A percentile compares a stretch with the other conserved stretches of the same genome.
Evolutionary conservation across 2,888 invertebrate genomes (phyloP).

Genomic region (Muschampia plurimacula): DNA sequence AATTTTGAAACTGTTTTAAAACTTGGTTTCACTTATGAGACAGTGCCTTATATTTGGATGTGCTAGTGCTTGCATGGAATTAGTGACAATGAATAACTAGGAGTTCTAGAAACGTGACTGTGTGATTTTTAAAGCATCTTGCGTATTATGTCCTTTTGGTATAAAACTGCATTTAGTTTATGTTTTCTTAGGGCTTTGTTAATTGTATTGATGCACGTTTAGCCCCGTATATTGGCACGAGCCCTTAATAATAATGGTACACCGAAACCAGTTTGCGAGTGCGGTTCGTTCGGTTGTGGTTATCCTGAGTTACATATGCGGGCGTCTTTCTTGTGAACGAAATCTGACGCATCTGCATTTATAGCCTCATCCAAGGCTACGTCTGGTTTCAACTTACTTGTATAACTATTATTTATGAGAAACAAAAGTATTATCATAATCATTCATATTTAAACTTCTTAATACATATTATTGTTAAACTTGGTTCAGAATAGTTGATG

Average conservation of each 20-base stretch:
- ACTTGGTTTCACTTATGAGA: conserved; percentile 58
- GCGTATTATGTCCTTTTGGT: conserved; percentile 82
- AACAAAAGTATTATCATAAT: neutral
- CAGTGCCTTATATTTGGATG: conserved; percentile 83
- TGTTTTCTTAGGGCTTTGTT: conserved; percentile 65
- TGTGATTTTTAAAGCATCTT: conserved; percentile 67
- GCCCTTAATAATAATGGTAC: conserved; percentile 84
- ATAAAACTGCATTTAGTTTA: conserved; percentile 66
- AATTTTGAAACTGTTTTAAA: conserved; percentile 66
- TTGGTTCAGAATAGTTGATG: conserved; percentile 1
- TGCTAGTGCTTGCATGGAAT: conserved; percentile 80
- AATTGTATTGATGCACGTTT: conserved; percentile 72
- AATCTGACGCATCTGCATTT: conserved; percentile 60
- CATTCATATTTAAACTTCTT: neutral
- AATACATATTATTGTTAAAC: too few relatives aligned
- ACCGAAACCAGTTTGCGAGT: conserved; percentile 83
- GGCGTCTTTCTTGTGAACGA: conserved; percentile 72
- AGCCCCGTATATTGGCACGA: conserved; percentile 80
- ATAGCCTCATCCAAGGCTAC: conserved; percentile 46
- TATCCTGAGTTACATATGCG: conserved; percentile 79
- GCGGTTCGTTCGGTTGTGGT: conserved; percentile 78
- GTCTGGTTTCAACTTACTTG: conserved; percentile 45
- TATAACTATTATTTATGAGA: conserved; percentile 22
- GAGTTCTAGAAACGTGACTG: conserved; percentile 66
- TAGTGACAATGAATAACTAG: conserved; percentile 60